Evolutionary conservation across 2,113 vertebrate genomes (phyloP).

Genomic region (Nanorana parkeri): DNA sequence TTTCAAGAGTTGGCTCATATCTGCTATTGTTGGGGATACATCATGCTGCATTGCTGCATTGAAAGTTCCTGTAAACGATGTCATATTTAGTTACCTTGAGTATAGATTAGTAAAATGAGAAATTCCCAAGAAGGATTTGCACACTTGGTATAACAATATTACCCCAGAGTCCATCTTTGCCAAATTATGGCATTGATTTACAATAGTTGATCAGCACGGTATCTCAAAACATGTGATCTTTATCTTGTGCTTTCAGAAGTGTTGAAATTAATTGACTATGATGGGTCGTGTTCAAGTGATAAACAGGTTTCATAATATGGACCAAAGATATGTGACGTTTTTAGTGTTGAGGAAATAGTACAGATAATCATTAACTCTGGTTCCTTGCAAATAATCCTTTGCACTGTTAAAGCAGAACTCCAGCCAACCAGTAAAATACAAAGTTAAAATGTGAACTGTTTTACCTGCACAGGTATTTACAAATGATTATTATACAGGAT

Average conservation of each 20-base stretch:
- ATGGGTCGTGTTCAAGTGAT: not conserved
- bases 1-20: too few relatives aligned
- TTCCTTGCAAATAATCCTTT: not conserved
- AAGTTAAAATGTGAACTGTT: too few relatives aligned
- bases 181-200: conserved; percentile 13
- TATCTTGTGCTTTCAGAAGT: not conserved
- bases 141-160: not conserved
- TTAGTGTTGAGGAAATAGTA: not conserved
- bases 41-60: too few relatives aligned
- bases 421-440: too few relatives aligned
- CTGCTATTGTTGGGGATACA: too few relatives aligned
- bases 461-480: too few relatives aligned
- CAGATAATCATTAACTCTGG: not conserved
- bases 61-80: not conserved
- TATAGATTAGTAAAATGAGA: not conserved
- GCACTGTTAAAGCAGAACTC: too few relatives aligned
- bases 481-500: too few relatives aligned
- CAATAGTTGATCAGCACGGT: not conserved
- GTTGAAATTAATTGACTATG: not conserved
- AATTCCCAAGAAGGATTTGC: not conserved
- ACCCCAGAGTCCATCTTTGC: not conserved
- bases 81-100: not conserved
- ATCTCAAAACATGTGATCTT: not conserved
- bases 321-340: not conserved
- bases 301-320: conserved; percentile 5